phyloP scores from a whole-genome alignment of 2,113 vertebrate species.

The Sphaerodactylus townsendi region DNA sequence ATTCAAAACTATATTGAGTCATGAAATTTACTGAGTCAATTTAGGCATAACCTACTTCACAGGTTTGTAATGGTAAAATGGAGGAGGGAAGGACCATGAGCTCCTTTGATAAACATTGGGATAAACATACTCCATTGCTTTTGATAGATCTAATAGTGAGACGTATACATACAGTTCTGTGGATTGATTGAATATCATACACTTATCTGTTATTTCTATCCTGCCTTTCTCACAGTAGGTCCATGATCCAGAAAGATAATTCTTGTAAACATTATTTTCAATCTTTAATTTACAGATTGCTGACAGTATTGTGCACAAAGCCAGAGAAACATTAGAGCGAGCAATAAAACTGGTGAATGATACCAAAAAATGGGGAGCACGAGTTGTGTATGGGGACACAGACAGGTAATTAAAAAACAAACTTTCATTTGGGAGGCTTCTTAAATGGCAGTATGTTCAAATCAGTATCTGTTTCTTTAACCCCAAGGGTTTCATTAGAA shows the following conservation, averaged over 20 bases:
- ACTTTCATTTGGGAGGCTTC: neutral
- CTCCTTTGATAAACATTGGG: no score
- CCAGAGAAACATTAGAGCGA: slow-evolving; percentile 95
- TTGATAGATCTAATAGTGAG: no score
- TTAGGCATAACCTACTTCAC: no score
- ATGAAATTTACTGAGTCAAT: no score
- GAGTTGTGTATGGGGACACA: slow-evolving; percentile 95
- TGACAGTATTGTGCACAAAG: slow-evolving; percentile 98
- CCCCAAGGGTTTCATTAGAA: neutral
- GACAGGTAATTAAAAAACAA: slow-evolving; percentile 84
- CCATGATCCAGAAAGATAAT: neutral
- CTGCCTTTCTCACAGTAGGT: neutral
- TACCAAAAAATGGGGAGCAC: slow-evolving; percentile 96
- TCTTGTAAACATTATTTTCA: slow-evolving; percentile 16
- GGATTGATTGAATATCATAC: neutral
- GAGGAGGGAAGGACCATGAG: no score
- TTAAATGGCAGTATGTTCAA: neutral
- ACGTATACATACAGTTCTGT: neutral
- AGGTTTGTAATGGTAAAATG: no score
- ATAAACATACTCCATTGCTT: neutral
- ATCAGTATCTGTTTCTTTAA: neutral
- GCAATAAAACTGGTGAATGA: slow-evolving; percentile 97
- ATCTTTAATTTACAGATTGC: slow-evolving; percentile 81
- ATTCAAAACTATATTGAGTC: no score
- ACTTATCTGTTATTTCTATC: slow-evolving; percentile 14